These are phyloP conservation scores for Brachionus calyciflorus DNA, from an alignment of 1,140 invertebrate species.

Conservation along the genomic window DNA sequence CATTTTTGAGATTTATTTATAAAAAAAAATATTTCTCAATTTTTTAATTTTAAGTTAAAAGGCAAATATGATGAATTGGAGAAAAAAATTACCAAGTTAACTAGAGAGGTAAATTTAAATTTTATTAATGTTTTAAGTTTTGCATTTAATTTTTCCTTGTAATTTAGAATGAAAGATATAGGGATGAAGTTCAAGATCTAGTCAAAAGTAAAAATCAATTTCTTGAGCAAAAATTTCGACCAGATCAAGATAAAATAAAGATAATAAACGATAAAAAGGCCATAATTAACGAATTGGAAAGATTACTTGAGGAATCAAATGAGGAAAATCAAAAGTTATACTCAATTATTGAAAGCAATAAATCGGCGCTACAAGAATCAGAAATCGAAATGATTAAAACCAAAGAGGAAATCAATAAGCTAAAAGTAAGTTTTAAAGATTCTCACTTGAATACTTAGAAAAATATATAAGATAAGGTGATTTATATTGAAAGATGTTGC, in stretches of 20 bases:
- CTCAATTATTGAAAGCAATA: not conserved
- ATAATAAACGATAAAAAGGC: not conserved
- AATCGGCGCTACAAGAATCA: not conserved
- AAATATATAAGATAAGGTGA: not conserved
- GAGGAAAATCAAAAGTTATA: slow-evolving; percentile 4
- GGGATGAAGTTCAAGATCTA: not conserved
- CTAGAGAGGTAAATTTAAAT: not conserved
- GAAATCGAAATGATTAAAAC: slow-evolving; percentile 13
- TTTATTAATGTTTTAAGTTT: not conserved
- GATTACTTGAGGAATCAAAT: not conserved
- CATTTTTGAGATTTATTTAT: not conserved
- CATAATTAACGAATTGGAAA: slow-evolving; percentile 7
- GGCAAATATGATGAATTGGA: not conserved
- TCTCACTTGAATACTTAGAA: not conserved
- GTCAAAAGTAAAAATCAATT: not conserved
- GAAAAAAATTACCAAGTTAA: not conserved
- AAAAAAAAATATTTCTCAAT: not conserved
- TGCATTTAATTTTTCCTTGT: too few relatives aligned
- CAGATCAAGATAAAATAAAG: not conserved
- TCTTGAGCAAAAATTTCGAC: slow-evolving; percentile 7
- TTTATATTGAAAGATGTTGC: not conserved
- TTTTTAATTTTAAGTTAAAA: not conserved
- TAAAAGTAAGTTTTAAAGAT: not conserved
- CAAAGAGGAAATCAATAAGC: slow-evolving; percentile 10
- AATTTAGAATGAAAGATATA: slow-evolving; percentile 12